Conservation (phyloP, 1,140 invertebrate species). For the Sitophilus oryzae region DNA sequence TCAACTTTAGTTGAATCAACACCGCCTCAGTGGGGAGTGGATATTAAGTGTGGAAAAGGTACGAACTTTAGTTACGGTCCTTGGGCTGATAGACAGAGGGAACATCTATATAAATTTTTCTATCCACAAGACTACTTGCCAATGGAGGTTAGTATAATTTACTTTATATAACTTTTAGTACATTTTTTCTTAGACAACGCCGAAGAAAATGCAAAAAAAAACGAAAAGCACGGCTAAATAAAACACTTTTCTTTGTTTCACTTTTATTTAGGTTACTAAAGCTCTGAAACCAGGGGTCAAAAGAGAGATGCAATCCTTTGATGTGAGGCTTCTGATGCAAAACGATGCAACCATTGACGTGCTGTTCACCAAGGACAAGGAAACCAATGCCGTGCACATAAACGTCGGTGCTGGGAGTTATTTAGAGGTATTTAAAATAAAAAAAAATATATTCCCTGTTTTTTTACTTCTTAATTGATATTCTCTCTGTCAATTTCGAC, state of each 20-base stretch:
- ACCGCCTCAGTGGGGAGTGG: conserved; percentile 89
- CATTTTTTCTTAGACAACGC: no score
- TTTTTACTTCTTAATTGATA: no score
- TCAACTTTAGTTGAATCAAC: conserved; percentile 72
- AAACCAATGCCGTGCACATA: conserved; percentile 94
- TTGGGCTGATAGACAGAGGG: conserved; percentile 95
- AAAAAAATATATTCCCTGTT: neutral
- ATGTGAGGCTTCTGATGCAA: conserved; percentile 83
- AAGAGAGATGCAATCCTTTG: conserved; percentile 84
- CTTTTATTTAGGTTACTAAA: conserved; percentile 49
- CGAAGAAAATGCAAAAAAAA: no score
- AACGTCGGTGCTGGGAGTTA: conserved; percentile 91
- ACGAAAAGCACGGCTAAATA: no score
- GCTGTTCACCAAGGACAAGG: conserved; percentile 92
- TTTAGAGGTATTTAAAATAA: conserved; percentile 58
- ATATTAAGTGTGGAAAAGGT: conserved; percentile 94
- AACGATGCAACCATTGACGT: conserved; percentile 92
- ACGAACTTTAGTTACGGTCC: conserved; percentile 98
- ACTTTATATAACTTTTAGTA: neutral
- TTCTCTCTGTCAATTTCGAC: no score
- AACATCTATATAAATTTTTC: conserved; percentile 94
- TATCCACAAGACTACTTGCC: conserved; percentile 85
- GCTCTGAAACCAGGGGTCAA: conserved; percentile 79
- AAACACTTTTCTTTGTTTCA: neutral
- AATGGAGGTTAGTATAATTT: conserved; percentile 50